Conservation (phyloP, 2,797 vertebrate genomes). For the Morus bassanus region DNA sequence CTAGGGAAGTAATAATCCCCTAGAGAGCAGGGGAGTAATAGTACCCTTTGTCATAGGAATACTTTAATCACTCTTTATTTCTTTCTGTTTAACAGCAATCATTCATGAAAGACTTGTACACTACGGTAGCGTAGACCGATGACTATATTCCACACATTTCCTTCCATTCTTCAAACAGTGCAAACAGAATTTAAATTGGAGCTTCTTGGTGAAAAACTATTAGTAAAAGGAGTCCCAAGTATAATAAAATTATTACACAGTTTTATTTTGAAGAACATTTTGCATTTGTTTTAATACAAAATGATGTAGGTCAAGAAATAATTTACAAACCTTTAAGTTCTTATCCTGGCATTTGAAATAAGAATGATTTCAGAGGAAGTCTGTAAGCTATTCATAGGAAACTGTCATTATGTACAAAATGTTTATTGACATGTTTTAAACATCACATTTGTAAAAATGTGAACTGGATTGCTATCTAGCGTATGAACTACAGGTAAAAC, state of each 20-base stretch:
- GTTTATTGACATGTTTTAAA: constrained; percentile 71
- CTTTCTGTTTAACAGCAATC: not conserved
- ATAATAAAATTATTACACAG: constrained; percentile 76
- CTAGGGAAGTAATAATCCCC: not conserved
- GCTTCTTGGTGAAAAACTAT: not conserved
- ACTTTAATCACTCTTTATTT: not conserved
- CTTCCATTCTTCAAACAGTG: not conserved
- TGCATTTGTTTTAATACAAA: constrained; percentile 80
- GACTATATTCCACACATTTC: not conserved
- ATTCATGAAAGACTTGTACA: not conserved
- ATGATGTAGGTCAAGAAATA: constrained; percentile 79
- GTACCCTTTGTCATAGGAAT: not conserved
- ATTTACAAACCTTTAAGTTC: constrained; percentile 79
- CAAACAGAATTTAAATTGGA: not conserved
- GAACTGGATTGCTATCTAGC: constrained; percentile 72
- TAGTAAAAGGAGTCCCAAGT: constrained; percentile 37
- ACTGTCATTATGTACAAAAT: constrained; percentile 77
- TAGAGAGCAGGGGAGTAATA: not conserved
- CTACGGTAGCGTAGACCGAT: not conserved
- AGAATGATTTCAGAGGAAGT: constrained; percentile 80
- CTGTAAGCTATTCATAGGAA: constrained; percentile 77
- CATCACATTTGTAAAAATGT: constrained; percentile 70
- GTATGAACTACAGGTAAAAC: constrained; percentile 71
- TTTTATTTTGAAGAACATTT: constrained; percentile 79
- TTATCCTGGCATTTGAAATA: constrained; percentile 78